A percentile compares a stretch with the other conserved stretches of the same genome.
Conservation (phyloP, 2,113 vertebrate genomes). For the Nettapus auritus region DNA sequence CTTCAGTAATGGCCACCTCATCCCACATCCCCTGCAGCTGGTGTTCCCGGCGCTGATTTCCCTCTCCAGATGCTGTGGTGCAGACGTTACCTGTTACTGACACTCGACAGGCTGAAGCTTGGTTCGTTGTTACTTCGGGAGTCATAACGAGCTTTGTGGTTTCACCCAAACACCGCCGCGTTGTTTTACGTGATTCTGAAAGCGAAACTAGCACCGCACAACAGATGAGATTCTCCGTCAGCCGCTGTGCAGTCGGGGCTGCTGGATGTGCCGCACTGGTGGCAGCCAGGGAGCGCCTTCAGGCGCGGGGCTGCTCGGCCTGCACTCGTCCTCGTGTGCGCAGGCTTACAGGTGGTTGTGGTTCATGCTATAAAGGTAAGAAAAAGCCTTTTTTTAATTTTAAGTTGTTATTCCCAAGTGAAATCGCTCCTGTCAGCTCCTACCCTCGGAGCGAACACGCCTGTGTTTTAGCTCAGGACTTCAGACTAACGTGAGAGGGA, state of each 20-base stretch:
- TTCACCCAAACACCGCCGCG: not conserved
- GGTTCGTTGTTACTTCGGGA: not conserved
- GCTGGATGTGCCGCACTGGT: not conserved
- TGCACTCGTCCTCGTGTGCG: not conserved
- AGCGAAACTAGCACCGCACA: not conserved
- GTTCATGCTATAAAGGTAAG: not conserved
- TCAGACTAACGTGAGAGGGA: not conserved
- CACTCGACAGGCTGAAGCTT: not conserved
- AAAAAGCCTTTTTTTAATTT: not conserved
- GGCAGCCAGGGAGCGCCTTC: fast-evolving
- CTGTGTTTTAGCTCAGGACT: not conserved
- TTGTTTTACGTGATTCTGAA: conserved; percentile 23
- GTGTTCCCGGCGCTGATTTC: no score
- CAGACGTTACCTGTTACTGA: not conserved
- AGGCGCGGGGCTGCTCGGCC: not conserved
- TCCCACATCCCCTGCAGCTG: no score
- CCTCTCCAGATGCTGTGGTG: not conserved
- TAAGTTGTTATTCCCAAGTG: not conserved
- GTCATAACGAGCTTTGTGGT: not conserved
- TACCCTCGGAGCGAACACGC: not conserved
- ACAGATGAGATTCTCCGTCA: not conserved
- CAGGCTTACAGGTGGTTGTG: not conserved
- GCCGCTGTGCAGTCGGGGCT: not conserved
- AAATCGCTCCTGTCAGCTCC: not conserved
- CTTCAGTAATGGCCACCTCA: not conserved